Evolutionary conservation across 2,888 invertebrate species (phyloP).

Genomic region (Drosophila infuscata): DNA sequence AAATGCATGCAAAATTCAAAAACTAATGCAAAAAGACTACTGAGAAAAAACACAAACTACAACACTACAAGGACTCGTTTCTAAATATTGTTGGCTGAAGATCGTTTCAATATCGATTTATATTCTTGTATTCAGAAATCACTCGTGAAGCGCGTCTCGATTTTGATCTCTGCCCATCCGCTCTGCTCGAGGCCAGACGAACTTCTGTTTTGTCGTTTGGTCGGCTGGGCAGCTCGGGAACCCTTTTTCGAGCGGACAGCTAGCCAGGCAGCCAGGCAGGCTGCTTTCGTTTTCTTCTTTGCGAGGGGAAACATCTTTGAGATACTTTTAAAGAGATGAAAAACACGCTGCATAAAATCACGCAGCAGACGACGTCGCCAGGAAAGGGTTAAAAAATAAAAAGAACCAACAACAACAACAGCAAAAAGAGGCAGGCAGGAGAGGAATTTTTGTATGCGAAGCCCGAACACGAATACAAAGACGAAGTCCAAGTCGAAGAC

Average conservation of each 20-base stretch:
- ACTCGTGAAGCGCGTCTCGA: conserved; percentile 44
- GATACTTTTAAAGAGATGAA: conserved; percentile 54
- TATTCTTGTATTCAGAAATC: conserved; percentile 3
- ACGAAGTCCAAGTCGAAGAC: conserved; percentile 10
- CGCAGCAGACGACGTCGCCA: conserved; percentile 56
- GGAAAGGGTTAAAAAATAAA: conserved; percentile 67
- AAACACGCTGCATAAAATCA: conserved; percentile 65
- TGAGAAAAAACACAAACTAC: conserved; percentile 7
- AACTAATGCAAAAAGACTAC: conserved; percentile 26
- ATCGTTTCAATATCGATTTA: neutral
- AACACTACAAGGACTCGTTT: conserved; percentile 23
- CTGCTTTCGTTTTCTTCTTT: conserved; percentile 61
- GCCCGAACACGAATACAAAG: conserved; percentile 19
- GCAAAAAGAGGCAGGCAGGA: conserved; percentile 13
- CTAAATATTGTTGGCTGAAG: neutral
- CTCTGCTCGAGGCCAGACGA: conserved; percentile 84
- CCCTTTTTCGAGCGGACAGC: conserved; percentile 62
- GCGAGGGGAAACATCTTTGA: conserved; percentile 64
- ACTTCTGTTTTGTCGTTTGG: conserved; percentile 82
- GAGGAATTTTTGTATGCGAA: conserved; percentile 33
- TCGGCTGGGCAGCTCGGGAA: conserved; percentile 71
- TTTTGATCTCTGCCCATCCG: conserved; percentile 77
- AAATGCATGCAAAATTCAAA: conserved; percentile 66
- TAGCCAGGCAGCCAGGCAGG: conserved; percentile 4
- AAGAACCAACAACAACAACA: conserved; percentile 18